These are phyloP conservation scores for Carassius auratus DNA, from an alignment of 2,113 vertebrate genomes.

Conservation along the genomic window DNA sequence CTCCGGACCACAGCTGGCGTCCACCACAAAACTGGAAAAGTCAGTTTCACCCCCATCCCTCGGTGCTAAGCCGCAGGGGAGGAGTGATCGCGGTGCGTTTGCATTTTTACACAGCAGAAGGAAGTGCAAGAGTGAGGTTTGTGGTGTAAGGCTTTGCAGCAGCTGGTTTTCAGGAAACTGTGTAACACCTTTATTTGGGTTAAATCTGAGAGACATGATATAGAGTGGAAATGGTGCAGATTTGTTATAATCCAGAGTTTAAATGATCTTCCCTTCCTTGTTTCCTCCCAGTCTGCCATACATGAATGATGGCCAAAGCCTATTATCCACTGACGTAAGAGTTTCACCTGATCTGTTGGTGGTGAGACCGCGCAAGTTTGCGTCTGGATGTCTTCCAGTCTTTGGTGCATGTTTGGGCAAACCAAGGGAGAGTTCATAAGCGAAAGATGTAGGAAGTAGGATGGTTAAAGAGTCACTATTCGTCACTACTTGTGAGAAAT, in stretches of 20 bases:
- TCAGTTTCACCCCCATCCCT: conserved; percentile 37
- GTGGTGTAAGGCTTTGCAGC: conserved; percentile 51
- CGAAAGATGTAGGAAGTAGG: not conserved
- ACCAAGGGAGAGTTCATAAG: not conserved
- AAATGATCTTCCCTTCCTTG: not conserved
- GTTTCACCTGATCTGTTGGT: conserved; percentile 18
- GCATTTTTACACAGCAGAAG: conserved; percentile 60
- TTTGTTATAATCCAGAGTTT: not conserved
- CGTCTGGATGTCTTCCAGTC: not conserved
- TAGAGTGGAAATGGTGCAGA: not conserved
- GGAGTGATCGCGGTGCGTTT: conserved; percentile 58
- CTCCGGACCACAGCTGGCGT: conserved; percentile 28
- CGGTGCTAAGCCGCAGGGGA: conserved; percentile 47
- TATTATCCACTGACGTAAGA: conserved; percentile 22
- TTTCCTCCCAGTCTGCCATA: not conserved
- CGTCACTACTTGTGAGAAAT: conserved; percentile 42
- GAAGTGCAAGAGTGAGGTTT: conserved; percentile 66
- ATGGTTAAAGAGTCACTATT: not conserved
- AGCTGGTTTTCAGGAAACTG: conserved; percentile 56
- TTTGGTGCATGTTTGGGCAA: not conserved
- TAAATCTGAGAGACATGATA: not conserved
- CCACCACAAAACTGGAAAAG: conserved; percentile 30
- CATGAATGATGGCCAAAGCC: conserved; percentile 1
- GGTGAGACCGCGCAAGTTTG: conserved; percentile 23
- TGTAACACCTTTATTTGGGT: not conserved